Evolutionary conservation across 2,888 invertebrate genomes (phyloP).

Genomic region (Dysmachus trigonus): DNA sequence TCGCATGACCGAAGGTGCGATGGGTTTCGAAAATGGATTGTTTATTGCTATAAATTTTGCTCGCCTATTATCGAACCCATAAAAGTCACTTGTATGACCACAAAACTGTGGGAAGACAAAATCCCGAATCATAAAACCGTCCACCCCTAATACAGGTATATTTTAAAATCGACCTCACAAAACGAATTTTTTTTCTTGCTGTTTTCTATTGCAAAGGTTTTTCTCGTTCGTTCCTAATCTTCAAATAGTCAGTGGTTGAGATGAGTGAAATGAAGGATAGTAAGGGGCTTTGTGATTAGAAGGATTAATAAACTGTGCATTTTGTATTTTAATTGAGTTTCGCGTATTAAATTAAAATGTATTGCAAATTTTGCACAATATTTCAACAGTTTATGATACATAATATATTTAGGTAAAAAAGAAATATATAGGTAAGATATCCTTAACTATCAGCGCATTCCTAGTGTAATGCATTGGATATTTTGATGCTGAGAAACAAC

Average conservation of each 20-base stretch:
- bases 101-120: neutral
- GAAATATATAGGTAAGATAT: too few species aligned
- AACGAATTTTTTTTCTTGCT: neutral
- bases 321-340: neutral
- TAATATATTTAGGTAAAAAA: too few species aligned
- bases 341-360: neutral
- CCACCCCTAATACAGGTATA: neutral
- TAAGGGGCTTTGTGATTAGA: neutral
- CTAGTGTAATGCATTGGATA: too few species aligned
- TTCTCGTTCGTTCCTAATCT: neutral
- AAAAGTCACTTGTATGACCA: neutral
- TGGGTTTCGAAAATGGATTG: neutral
- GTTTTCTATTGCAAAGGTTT: neutral
- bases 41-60: neutral
- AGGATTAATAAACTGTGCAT: neutral
- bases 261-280: neutral
- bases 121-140: neutral
- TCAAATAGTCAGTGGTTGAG: neutral
- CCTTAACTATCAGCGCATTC: too few species aligned
- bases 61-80: neutral
- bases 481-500: too few species aligned
- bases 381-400: too few species aligned
- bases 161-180: neutral
- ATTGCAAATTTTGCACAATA: neutral
- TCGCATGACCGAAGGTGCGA: neutral